Base-by-base conservation (phyloP, 2,113 vertebrate species). In the Micronycteris hirsuta region DNA sequence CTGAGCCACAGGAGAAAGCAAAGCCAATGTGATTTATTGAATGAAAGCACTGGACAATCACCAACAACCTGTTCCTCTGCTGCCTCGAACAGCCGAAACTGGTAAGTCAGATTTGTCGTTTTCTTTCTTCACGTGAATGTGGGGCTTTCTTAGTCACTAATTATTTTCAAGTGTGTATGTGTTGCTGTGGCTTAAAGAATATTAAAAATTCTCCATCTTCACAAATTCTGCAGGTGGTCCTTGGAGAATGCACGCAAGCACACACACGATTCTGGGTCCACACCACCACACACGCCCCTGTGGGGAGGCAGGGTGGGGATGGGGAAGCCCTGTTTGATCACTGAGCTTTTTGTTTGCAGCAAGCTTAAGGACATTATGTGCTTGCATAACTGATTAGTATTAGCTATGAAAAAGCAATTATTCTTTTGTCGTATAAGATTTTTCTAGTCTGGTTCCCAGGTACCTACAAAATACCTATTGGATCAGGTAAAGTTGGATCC, bases 11-110 rank as follows among this genome's bases (percentile, higher is more conserved):
- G 98, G 94, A 97, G 97, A 98, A 98, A 98, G 97, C 97, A 97
- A 97, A 98, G 85, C 97, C 98, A 98, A 71, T 98, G 98, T 97
- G 98, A 99, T 98, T 99, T 98, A 98, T 96, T 99, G 98, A 99
- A 99, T 97, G 98, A 98, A 98, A 99, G 99, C 97, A 96, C 98
- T 98, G 98, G 98, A 98, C 99, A 98, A 76, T 98, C 98, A 97
- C 97, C 98, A 96, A 96, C 98, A 98, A 97, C 98, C 80, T 98
- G 97, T 97, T 96, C 93, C 95, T 93, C 36, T 81, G 98, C 98
- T 96, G 98, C 98, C 95, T 99, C 97, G 5, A 98, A 98, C 78
- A 99, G 97, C 96, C 98, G 99, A 96, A 99, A 98, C 98, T 99
- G 99, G 99, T 99, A 98, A 99, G 99, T 98, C 70, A 84, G 65